phyloP scores from a whole-genome alignment of 2,888 invertebrate species.

The Ophion ellenae region DNA sequence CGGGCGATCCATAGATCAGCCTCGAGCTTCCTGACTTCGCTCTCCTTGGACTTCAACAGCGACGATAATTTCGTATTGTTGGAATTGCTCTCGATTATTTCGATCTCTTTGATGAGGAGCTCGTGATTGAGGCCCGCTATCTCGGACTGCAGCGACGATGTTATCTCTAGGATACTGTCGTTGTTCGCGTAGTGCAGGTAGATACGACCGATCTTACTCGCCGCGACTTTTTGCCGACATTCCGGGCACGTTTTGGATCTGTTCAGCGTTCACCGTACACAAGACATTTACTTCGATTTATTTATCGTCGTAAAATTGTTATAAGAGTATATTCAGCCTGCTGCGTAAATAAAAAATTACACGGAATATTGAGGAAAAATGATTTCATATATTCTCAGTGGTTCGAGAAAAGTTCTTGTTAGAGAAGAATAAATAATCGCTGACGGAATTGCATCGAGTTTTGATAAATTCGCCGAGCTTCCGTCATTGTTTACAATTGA shows the following conservation, averaged over 20 bases:
- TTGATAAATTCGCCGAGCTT: background rate
- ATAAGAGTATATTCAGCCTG: too few relatives aligned
- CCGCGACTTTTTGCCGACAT: slow-evolving; percentile 52
- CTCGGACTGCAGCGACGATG: slow-evolving; percentile 36
- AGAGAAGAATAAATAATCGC: too few relatives aligned
- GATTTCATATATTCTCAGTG: too few relatives aligned
- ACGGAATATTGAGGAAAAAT: too few relatives aligned
- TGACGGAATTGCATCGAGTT: too few relatives aligned
- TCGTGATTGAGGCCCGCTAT: slow-evolving; percentile 55
- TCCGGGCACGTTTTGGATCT: slow-evolving; percentile 62
- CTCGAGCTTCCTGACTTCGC: slow-evolving; percentile 37
- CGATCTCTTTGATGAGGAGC: slow-evolving; percentile 57
- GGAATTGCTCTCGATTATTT: slow-evolving; percentile 55
- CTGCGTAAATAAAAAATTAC: too few relatives aligned
- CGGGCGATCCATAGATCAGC: slow-evolving; percentile 26
- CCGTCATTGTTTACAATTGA: slow-evolving; percentile 12
- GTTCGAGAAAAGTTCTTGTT: too few relatives aligned
- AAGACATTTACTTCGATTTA: background rate
- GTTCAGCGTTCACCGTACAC: background rate
- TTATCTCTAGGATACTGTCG: slow-evolving; percentile 26
- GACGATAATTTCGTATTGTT: slow-evolving; percentile 54
- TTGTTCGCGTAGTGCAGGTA: slow-evolving; percentile 51
- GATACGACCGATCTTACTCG: slow-evolving; percentile 39
- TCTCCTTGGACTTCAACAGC: slow-evolving; percentile 44
- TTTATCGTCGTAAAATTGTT: too few relatives aligned